These are phyloP conservation scores for Brachyalestes nurse DNA, from an alignment of 2,797 vertebrate genomes.

Conservation along the genomic window DNA sequence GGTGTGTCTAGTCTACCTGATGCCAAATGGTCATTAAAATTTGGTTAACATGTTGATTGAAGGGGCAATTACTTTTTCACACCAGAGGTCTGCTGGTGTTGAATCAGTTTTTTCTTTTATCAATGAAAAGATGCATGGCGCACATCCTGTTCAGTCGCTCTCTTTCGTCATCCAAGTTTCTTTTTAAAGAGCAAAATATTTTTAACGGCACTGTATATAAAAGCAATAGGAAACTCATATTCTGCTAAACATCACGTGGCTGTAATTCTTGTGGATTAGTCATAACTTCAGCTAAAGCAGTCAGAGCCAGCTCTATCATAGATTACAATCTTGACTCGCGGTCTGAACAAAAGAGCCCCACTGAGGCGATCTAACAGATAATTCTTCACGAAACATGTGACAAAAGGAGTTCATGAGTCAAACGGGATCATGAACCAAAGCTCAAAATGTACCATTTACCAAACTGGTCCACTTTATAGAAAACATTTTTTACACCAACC, in stretches of 20 bases:
- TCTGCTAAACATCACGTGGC: background rate
- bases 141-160: too few species aligned
- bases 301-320: background rate
- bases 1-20: too few species aligned
- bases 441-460: background rate
- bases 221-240: background rate
- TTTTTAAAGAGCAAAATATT: too few species aligned
- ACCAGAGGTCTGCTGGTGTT: too few species aligned
- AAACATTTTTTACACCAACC: too few species aligned
- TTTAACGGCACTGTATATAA: background rate
- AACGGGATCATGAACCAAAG: background rate
- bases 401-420: background rate
- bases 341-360: background rate
- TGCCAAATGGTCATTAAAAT: too few species aligned
- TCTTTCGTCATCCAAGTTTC: too few species aligned
- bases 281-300: background rate
- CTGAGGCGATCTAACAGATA: background rate
- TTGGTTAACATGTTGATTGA: too few species aligned
- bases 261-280: background rate
- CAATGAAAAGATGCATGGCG: too few species aligned
- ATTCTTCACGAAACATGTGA: background rate
- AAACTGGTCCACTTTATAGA: background rate
- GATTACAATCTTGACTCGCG: background rate
- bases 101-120: too few species aligned
- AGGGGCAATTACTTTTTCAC: too few species aligned